These are phyloP conservation scores for Chymomyza amoena DNA, from an alignment of 2,888 invertebrate species.

Conservation along the genomic window DNA sequence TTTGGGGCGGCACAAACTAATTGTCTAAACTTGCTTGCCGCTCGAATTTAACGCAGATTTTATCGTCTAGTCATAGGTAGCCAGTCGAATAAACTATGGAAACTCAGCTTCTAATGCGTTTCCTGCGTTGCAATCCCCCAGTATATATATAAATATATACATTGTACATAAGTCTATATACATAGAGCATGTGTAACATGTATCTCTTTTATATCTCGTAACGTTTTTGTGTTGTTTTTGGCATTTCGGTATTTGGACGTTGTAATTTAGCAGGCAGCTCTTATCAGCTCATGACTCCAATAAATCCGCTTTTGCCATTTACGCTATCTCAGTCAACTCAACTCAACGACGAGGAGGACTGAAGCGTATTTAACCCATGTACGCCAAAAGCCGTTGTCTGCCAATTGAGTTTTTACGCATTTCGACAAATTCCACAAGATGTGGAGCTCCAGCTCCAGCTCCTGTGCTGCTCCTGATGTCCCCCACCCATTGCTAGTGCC, in stretches of 20 bases:
- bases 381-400: slow-evolving; percentile 22
- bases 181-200: slow-evolving; percentile 24
- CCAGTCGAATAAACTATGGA: slow-evolving; percentile 1
- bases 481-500: slow-evolving; percentile 22
- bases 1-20: slow-evolving; percentile 49
- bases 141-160: slow-evolving; percentile 46
- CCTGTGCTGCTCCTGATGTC: slow-evolving; percentile 45
- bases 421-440: slow-evolving; percentile 53
- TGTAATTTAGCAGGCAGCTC: slow-evolving; percentile 66
- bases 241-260: slow-evolving; percentile 55
- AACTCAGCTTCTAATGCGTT: slow-evolving; percentile 65
- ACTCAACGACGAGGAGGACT: no score
- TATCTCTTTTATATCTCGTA: neutral
- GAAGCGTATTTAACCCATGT: slow-evolving; percentile 55
- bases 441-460: slow-evolving; percentile 17
- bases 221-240: slow-evolving; percentile 46
- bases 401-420: slow-evolving; percentile 72
- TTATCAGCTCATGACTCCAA: slow-evolving; percentile 72
- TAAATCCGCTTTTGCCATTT: slow-evolving; percentile 64
- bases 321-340: slow-evolving; percentile 60
- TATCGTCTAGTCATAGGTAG: slow-evolving; percentile 30
- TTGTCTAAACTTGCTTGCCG: slow-evolving; percentile 68
- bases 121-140: slow-evolving; percentile 60
- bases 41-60: slow-evolving; percentile 71
- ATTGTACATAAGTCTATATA: slow-evolving; percentile 41